Evolutionary conservation across 2,113 vertebrate genomes (phyloP).

Genomic region (Stomatorhinus ivindoensis): DNA sequence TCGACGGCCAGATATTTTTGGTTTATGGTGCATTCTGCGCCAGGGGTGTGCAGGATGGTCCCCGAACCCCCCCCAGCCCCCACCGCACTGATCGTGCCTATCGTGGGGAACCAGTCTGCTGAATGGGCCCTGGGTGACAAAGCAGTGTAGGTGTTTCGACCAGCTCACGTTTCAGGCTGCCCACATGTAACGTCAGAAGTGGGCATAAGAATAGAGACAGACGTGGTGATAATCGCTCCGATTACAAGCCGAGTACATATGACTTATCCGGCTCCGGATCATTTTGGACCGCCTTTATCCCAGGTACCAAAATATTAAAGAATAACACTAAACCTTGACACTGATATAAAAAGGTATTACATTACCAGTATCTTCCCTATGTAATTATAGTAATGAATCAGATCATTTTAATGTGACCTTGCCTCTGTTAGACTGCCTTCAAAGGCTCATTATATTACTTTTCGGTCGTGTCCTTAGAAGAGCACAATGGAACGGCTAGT

Average conservation of each 20-base stretch:
- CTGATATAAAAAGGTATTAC: not conserved
- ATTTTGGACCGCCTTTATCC: not conserved
- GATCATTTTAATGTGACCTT: not conserved
- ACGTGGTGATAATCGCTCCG: not conserved
- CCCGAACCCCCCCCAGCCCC: too few relatives aligned
- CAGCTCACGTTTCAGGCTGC: not conserved
- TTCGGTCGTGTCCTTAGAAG: not conserved
- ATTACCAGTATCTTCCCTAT: conserved; percentile 6
- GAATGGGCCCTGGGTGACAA: not conserved
- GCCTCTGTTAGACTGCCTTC: not conserved
- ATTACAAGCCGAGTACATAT: not conserved
- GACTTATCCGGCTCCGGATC: not conserved
- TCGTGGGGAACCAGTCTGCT: not conserved
- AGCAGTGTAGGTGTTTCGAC: not conserved
- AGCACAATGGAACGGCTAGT: not conserved
- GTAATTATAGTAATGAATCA: conserved; percentile 18
- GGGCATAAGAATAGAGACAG: not conserved
- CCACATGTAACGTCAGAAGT: not conserved
- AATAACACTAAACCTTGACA: not conserved
- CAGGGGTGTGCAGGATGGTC: not conserved
- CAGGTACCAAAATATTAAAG: not conserved
- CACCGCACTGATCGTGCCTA: not conserved
- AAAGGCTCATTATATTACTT: not conserved
- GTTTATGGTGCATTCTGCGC: not conserved
- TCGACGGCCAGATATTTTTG: not conserved